These are phyloP conservation scores for Cephus sareptanus DNA, from an alignment of 2,888 invertebrate species.

Conservation along the genomic window DNA sequence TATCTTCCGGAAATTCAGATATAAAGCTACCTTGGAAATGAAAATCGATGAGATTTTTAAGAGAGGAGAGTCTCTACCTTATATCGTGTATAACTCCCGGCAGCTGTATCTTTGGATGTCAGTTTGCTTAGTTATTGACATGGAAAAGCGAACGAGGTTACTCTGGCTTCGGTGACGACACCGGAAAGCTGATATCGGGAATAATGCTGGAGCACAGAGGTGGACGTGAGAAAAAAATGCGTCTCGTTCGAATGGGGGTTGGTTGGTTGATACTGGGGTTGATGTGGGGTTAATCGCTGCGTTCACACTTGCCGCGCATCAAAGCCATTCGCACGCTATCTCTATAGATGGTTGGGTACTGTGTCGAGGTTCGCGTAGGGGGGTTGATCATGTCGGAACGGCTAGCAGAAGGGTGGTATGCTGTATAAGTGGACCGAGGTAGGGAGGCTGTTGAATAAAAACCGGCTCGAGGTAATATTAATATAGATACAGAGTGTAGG, in stretches of 20 bases:
- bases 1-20: neutral
- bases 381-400: neutral
- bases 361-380: neutral
- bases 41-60: neutral
- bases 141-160: neutral
- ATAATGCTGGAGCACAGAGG: neutral
- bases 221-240: neutral
- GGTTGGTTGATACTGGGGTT: conserved; percentile 25
- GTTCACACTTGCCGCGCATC: conserved; percentile 52
- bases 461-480: neutral
- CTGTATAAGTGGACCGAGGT: neutral
- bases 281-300: conserved; percentile 55
- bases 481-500: neutral
- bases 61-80: neutral
- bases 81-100: neutral
- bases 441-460: neutral
- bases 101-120: neutral
- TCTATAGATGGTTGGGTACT: neutral
- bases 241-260: neutral
- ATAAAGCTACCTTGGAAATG: neutral
- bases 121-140: neutral
- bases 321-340: conserved; percentile 33
- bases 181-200: neutral
- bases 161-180: neutral
- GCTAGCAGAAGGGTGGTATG: neutral